These are phyloP conservation scores for Iselma pallidipennis DNA, from an alignment of 2,888 invertebrate genomes.

Conservation along the genomic window DNA sequence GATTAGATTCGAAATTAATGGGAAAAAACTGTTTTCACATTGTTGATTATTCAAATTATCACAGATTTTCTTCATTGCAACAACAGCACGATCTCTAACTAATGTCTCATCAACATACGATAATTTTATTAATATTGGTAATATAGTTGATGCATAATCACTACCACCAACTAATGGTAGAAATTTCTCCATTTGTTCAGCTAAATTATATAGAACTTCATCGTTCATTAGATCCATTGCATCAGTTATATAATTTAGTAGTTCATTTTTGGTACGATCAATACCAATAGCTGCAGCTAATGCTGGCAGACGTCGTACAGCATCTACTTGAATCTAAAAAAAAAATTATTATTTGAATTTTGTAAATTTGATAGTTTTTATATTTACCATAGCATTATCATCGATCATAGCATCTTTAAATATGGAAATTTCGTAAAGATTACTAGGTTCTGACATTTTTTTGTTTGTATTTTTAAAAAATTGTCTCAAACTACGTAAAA, in stretches of 20 bases:
- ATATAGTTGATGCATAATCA: conserved; percentile 40
- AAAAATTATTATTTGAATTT: too few species aligned
- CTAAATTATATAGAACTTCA: conserved; percentile 44
- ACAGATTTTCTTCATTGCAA: conserved; percentile 41
- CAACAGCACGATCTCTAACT: conserved; percentile 44
- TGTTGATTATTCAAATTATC: conserved; percentile 34
- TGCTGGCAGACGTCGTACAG: conserved; percentile 40
- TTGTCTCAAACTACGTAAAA: neutral
- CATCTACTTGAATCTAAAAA: conserved; percentile 57
- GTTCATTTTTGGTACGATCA: conserved; percentile 42
- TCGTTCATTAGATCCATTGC: conserved; percentile 44
- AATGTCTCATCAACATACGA: conserved; percentile 46
- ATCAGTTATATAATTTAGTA: conserved; percentile 44
- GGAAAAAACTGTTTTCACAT: conserved; percentile 39
- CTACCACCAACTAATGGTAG: conserved; percentile 47
- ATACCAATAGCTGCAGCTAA: conserved; percentile 44
- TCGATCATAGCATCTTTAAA: conserved; percentile 41
- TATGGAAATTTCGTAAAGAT: conserved; percentile 34
- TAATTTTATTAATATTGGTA: conserved; percentile 46
- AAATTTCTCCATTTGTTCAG: conserved; percentile 45
- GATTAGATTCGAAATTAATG: conserved; percentile 39
- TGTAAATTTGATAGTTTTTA: neutral
- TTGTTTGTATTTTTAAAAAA: neutral
- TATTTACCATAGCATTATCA: conserved; percentile 39
- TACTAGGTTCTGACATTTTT: conserved; percentile 27